Conservation (phyloP, 2,797 vertebrate genomes). For the Ptychadena robeensis region DNA sequence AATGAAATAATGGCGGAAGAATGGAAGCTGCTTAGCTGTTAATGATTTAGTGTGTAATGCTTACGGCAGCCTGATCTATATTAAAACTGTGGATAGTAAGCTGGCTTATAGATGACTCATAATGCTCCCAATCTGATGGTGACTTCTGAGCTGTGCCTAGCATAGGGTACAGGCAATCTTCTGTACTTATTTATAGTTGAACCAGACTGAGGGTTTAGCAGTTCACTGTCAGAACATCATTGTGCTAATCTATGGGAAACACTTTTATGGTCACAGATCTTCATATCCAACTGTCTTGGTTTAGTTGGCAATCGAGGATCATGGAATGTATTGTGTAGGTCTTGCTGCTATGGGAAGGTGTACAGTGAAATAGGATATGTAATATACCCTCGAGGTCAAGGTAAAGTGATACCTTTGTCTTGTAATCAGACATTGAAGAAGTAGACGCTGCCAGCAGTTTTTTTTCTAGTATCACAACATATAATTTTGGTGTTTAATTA, state of each 20-base stretch:
- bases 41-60: not conserved
- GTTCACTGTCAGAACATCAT: not conserved
- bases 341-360: slow-evolving; percentile 27
- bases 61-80: not conserved
- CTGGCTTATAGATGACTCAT: slow-evolving; percentile 1
- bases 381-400: slow-evolving; percentile 30
- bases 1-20: not conserved
- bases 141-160: not conserved
- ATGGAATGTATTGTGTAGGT: slow-evolving; percentile 29
- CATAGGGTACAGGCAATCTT: not conserved
- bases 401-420: slow-evolving; percentile 46
- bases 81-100: not conserved
- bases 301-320: slow-evolving; percentile 3
- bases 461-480: slow-evolving; percentile 24
- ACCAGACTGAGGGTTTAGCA: not conserved
- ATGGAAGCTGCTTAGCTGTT: not conserved
- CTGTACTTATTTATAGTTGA: not conserved
- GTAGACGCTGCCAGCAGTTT: slow-evolving; percentile 33
- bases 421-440: slow-evolving; percentile 40
- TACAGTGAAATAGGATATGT: slow-evolving; percentile 36
- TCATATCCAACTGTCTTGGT: not conserved
- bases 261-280: not conserved
- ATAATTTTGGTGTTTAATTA: slow-evolving; percentile 54
- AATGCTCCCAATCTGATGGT: not conserved
- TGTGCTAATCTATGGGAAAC: not conserved